Conservation (phyloP, 2,888 invertebrate genomes). For the Caenorhabditis sp. region DNA sequence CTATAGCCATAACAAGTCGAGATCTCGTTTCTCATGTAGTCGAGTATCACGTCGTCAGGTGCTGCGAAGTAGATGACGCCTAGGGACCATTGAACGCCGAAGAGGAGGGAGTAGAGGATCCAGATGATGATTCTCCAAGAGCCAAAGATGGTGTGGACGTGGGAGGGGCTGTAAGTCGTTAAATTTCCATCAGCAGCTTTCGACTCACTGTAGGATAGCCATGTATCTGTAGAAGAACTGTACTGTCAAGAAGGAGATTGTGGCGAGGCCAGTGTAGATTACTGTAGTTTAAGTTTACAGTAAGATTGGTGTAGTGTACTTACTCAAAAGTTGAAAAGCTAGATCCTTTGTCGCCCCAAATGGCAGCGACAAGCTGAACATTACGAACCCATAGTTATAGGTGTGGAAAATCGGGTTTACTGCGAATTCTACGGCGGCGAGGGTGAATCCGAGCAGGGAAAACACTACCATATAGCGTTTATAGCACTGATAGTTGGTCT, state of each 20-base stretch:
- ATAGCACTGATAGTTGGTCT: conserved; percentile 27
- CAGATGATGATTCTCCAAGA: conserved; percentile 16
- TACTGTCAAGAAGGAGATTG: conserved; percentile 10
- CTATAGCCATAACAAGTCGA: conserved; percentile 14
- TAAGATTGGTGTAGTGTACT: no score
- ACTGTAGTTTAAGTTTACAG: no score
- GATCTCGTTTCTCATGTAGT: conserved; percentile 29
- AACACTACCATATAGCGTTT: conserved; percentile 39
- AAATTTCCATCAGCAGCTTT: not conserved
- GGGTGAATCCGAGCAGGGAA: conserved; percentile 22
- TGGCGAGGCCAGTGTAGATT: conserved; percentile 15
- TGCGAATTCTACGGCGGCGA: conserved; percentile 26
- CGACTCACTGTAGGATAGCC: conserved; percentile 2
- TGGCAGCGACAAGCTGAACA: conserved; percentile 25
- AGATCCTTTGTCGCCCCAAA: conserved; percentile 14
- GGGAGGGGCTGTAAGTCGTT: conserved; percentile 8
- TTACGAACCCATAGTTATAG: conserved; percentile 28
- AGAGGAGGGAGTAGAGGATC: conserved; percentile 13
- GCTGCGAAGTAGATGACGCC: conserved; percentile 15
- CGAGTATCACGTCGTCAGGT: conserved; percentile 13
- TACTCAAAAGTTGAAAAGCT: no score
- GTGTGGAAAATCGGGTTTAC: conserved; percentile 41
- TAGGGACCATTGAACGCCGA: conserved; percentile 30
- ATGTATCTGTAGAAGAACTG: conserved; percentile 2
- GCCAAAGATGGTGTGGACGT: conserved; percentile 8